Evolutionary conservation across 2,888 invertebrate species (phyloP), one percentile per base, ranked within the genome.

Genomic region (Alloplasta piceator): DNA sequence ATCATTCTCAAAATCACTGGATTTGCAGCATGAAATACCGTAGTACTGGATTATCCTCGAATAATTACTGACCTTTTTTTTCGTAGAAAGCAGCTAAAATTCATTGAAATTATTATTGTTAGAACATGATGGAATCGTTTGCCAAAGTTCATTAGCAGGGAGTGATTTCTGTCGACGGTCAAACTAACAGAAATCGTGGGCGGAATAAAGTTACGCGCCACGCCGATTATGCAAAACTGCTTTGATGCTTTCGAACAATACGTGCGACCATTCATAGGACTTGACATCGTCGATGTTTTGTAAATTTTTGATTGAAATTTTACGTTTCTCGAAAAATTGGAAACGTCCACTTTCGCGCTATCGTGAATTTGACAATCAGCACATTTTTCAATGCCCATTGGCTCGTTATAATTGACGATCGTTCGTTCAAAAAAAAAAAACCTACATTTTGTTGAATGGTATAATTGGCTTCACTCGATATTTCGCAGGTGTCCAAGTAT

Each of bases 271-370:
- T 52, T 14, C 52, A 0, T 52, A 52, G 1, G 14, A 12, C 10
- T 48, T 48, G 9, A 3, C 46, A 58, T 41, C 39, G 6, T 10
- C 14, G 6, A 12, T 7, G 6, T 39, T 26, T 50, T 1, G 58
- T 14, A n/a, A 68, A 50, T 36, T 68, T 79, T 68, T 63, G 73
- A 63, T 63, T 68, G 63, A 74, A 74, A 63, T 43, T 63, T n/a
- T 6, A 48, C 56, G 39, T 41, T 43, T 63, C 7, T 6, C 1
- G 3, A 43, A 55, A 26, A 66, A 10, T 66, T 26, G 9, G 6
- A 64, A 48, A 7, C 10, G 16, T 55, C 61, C 5, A 63, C 39
- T 6, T 52, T 5, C 14, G 12, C 9, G 5, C 10, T 14, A 7
- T 4, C 26, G 48, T 12, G 12, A n/a, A 72, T 16, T 4, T 43